A percentile compares a stretch with the other conserved stretches of the same genome.
Evolutionary conservation across 2,888 invertebrate genomes (phyloP).

Genomic region (Gastrophysa polygoni): DNA sequence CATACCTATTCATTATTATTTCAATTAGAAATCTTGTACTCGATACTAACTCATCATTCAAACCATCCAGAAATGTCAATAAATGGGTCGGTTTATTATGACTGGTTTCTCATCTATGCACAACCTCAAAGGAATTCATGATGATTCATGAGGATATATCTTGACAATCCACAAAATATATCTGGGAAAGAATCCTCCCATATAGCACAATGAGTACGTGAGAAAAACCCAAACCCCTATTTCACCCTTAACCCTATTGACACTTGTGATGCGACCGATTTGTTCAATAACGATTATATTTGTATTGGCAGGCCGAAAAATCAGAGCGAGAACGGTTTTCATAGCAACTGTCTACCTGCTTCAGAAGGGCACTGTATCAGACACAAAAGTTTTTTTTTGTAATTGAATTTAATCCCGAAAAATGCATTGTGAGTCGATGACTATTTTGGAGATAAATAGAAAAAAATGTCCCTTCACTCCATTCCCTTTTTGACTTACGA

Average conservation of each 20-base stretch:
- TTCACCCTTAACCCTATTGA: constrained; percentile 50
- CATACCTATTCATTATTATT: too few relatives aligned
- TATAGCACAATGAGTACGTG: constrained; percentile 34
- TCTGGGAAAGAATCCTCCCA: constrained; percentile 11
- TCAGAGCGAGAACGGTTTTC: constrained; percentile 45
- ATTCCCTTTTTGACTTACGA: constrained; percentile 50
- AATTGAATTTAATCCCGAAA: constrained; percentile 49
- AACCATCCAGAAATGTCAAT: too few relatives aligned
- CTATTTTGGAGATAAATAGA: constrained; percentile 51
- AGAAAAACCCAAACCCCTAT: constrained; percentile 47
- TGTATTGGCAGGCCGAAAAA: constrained; percentile 49
- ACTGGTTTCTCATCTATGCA: background rate
- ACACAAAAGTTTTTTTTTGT: constrained; percentile 42
- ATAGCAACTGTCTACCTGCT: constrained; percentile 44
- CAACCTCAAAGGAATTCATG: background rate
- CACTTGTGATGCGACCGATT: constrained; percentile 56
- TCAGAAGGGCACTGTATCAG: constrained; percentile 42
- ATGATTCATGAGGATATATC: background rate
- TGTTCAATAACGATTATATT: constrained; percentile 56
- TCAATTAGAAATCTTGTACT: too few relatives aligned
- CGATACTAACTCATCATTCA: too few relatives aligned
- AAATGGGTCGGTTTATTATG: background rate
- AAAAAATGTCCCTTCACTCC: constrained; percentile 47
- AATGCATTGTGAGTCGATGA: constrained; percentile 56
- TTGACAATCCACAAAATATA: constrained; percentile 4